A percentile compares a stretch with the other conserved stretches of the same genome.
Conservation (phyloP, 1,140 invertebrate species). For the Triops longicaudatus region DNA sequence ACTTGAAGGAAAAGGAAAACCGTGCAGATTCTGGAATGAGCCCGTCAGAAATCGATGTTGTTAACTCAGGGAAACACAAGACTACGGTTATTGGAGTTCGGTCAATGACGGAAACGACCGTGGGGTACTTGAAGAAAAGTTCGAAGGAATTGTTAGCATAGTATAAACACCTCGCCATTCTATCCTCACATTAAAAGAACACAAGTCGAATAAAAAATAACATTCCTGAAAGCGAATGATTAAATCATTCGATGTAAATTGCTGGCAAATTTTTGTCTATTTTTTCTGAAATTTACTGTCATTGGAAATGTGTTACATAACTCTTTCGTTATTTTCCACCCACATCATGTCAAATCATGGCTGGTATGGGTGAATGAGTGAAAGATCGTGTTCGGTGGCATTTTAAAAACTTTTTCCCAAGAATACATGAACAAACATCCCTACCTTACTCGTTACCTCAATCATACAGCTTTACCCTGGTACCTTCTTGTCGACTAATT, state of each 20-base stretch:
- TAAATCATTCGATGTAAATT: neutral
- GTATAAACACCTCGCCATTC: neutral
- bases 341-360: neutral
- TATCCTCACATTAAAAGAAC: neutral
- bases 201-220: neutral
- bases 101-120: too few relatives aligned
- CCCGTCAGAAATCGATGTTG: conserved; percentile 1
- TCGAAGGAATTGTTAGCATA: neutral
- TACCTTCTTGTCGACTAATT: conserved; percentile 4
- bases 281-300: neutral
- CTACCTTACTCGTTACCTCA: neutral
- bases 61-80: conserved; percentile 12
- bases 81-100: neutral
- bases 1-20: neutral
- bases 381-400: neutral
- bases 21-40: neutral
- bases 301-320: conserved; percentile 7
- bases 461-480: neutral
- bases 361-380: neutral
- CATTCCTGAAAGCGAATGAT: neutral
- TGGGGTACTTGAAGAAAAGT: too few relatives aligned
- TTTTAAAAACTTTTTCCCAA: neutral
- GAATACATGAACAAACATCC: conserved; percentile 2
- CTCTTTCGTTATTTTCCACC: neutral
- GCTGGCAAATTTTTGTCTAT: neutral